These are phyloP conservation scores for Deroptyus accipitrinus DNA, from an alignment of 2,113 vertebrate genomes.

Conservation along the genomic window DNA sequence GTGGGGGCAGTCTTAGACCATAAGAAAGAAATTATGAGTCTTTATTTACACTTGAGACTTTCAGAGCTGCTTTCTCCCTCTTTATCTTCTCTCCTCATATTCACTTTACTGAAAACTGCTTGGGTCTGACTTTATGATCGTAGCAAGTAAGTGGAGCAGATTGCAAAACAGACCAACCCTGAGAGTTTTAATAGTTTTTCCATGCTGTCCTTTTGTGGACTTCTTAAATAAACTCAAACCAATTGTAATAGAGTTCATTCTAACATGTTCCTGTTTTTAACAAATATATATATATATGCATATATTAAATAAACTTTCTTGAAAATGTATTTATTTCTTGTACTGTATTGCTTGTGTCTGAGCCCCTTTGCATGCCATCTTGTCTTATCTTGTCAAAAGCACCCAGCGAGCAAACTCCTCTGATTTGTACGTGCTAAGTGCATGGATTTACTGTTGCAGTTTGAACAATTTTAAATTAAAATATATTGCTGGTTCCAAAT, in stretches of 20 bases:
- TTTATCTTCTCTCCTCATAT: neutral
- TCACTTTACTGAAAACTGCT: neutral
- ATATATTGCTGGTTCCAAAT: constrained; percentile 97
- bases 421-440: constrained; percentile 81
- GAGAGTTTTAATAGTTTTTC: neutral
- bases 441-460: constrained; percentile 95
- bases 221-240: neutral
- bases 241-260: neutral
- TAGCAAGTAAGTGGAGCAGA: constrained; percentile 11
- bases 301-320: neutral
- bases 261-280: neutral
- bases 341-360: neutral
- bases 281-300: neutral
- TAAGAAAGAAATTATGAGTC: neutral
- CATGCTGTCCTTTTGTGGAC: neutral
- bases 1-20: constrained; percentile 9
- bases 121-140: neutral
- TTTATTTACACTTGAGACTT: neutral
- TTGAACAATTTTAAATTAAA: constrained; percentile 99
- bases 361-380: neutral
- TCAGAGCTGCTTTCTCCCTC: neutral
- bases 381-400: constrained; percentile 55
- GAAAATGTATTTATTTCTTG: neutral
- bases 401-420: constrained; percentile 53
- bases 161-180: neutral